Base-by-base conservation (phyloP, 2,113 vertebrate genomes). In the Petrocephalus microphthalmus region DNA sequence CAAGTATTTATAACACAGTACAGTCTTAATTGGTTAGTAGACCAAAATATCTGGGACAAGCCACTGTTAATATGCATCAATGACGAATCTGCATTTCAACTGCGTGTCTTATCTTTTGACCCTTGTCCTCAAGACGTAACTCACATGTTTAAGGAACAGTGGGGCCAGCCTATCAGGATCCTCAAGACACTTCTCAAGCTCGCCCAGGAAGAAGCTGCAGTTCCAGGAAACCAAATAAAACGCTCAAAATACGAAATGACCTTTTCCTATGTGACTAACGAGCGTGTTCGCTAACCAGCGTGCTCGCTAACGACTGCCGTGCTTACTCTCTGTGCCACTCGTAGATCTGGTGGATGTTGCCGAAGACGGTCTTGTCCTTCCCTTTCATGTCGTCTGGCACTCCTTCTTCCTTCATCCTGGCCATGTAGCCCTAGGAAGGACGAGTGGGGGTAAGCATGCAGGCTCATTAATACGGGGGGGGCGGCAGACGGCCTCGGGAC, bases 301-400 rank as follows among this genome's bases (percentile, higher is more conserved):
- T n/a, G 51, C 19, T 8, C 20, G 52, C 17, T 17, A 19, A 25
- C 0, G 13, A 78, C 53, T 7, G 7, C 7, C 0, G 10, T 91
- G 95, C 98, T 0, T 96, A 99, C 98, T 99, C 98, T 96, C 96
- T 96, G 96, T 99, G 98, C 98, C 98, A 99, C 94, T 99, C 98
- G 17, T 97, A 99, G 91, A 99, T 99, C 93, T 99, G 98, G 91
- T 98, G 97, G 91, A 99, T 98, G 94, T 99, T 99, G 92, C 98
- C 98, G 91, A 99, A 99, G 52, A 99, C 97, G 45, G 99, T 98
- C 94, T 99, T 99, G 94, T 99, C 98, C 93, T 99, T 99, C 87
- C 98, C 98, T 93, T 99, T 99, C 98, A 99, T 99, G 89, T 99
- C 98, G 74, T 99, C 98, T 0, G 98, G 98, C 88, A 99, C 97